phyloP scores from a whole-genome alignment of 2,797 vertebrate species.

The Merluccius polli region DNA sequence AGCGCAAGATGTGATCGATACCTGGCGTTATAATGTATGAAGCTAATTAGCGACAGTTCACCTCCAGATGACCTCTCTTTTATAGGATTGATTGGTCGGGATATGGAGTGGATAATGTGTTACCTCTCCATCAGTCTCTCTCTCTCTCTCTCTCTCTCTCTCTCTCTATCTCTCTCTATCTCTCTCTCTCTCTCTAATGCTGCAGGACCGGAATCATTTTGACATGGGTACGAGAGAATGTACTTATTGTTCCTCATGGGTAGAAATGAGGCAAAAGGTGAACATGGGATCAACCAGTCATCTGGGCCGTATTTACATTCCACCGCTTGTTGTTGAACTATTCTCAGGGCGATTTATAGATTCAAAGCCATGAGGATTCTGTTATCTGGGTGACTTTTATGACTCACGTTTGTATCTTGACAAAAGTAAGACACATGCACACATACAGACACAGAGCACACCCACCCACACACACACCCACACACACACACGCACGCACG shows the following conservation, averaged over 20 bases:
- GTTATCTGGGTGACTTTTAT: background rate
- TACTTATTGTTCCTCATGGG: background rate
- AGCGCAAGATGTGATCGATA: background rate
- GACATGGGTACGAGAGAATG: background rate
- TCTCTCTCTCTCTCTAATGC: too few species aligned
- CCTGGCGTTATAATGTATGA: background rate
- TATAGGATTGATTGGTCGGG: background rate
- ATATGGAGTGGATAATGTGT: background rate
- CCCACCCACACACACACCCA: background rate
- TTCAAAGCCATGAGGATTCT: background rate
- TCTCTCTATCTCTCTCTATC: background rate
- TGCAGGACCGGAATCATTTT: background rate
- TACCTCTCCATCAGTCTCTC: too few species aligned
- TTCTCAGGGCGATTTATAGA: too few species aligned
- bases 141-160: background rate
- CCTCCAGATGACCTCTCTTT: background rate
- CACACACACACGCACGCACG: too few species aligned
- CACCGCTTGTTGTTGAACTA: background rate
- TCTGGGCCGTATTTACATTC: background rate
- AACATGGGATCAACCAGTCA: background rate
- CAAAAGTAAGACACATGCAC: background rate
- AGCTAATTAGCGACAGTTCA: background rate
- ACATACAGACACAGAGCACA: slow-evolving; percentile 14
- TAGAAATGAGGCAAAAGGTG: background rate
- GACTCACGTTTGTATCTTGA: background rate